phyloP scores from a whole-genome alignment of 2,797 vertebrate species.

The Acanthis flammea region DNA sequence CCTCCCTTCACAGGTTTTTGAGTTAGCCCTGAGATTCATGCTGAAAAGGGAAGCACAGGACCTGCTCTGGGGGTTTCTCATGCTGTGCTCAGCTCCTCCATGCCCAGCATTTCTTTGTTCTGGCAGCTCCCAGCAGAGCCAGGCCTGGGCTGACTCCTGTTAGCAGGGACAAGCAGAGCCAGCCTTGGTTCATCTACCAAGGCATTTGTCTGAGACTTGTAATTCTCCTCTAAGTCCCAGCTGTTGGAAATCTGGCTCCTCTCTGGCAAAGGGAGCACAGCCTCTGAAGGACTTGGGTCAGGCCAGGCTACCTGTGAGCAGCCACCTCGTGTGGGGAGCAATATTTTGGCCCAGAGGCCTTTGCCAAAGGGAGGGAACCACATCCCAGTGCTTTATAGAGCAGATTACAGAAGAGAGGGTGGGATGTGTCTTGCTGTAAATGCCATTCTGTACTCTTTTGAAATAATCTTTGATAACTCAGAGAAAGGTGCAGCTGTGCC shows the following conservation, averaged over 20 bases:
- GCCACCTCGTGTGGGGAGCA: not conserved
- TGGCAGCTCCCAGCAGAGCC: not conserved
- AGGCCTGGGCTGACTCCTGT: not conserved
- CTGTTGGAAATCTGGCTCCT: not conserved
- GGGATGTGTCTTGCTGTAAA: not conserved
- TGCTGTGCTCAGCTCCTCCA: not conserved
- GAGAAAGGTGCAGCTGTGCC: constrained; percentile 54
- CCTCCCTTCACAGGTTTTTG: not conserved
- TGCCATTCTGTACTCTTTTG: not conserved
- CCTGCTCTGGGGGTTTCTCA: not conserved
- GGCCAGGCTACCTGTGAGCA: not conserved
- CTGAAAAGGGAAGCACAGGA: not conserved
- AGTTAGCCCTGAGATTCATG: not conserved
- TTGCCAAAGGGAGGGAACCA: not conserved
- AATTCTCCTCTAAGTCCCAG: not conserved
- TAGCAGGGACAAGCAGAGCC: accelerated
- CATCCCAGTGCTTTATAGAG: not conserved
- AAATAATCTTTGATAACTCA: constrained; percentile 39
- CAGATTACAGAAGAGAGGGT: not conserved
- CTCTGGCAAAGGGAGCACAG: not conserved
- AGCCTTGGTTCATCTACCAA: not conserved
- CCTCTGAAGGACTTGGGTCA: not conserved
- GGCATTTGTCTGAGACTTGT: not conserved
- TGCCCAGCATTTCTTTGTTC: not conserved
- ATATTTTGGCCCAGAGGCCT: not conserved